Evolutionary conservation across 2,888 invertebrate genomes (phyloP), one percentile per base, ranked within the genome.

Genomic region (Scaptomyza caliginosa): DNA sequence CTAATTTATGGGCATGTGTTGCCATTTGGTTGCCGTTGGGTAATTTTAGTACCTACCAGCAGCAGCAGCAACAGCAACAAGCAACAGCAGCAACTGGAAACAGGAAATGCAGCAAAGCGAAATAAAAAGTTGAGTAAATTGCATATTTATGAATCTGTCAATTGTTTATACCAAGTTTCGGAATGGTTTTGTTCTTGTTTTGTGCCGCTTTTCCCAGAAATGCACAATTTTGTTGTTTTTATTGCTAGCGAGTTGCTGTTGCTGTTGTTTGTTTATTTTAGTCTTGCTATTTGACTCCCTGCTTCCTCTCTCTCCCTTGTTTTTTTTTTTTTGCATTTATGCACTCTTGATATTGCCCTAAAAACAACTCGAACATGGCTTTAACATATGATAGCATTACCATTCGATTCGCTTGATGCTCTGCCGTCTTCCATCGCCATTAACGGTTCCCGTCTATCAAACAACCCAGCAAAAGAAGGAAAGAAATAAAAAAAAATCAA

Each of bases 141-240:
- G 84, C 84, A 84, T 84, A 84, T 84, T 84, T 84, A 84, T 84
- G 88, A 84, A 84, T 86, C 86, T 88, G 84, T 86, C 88, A 84
- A 86, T 84, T 84, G 84, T 88, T 84, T 80, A 83, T 88, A 86
- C 81, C 74, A 72, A 72, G 71, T 72, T 72, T 62, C 56, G 13
- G 48, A 43, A 40, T 55, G 48, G 45, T 34, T 45, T 45, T 68
- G 56, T 48, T 51, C 23, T 32, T 60, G 56, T 48, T 67, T 67
- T 62, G 42, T 74, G 49, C 52, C 70, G 68, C 48, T 56, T 76
- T 79, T 80, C 87, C 67, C 74, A 78, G 79, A 82, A 79, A 57
- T 78, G 78, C 76, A 75, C 85, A 81, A 60, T 34, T 66, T 70
- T 81, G 69, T 72, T 67, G 52, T 76, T 67, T 71, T 62, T 56